Evolutionary conservation across 2,113 vertebrate genomes (phyloP).

Genomic region (Vombatus ursinus): DNA sequence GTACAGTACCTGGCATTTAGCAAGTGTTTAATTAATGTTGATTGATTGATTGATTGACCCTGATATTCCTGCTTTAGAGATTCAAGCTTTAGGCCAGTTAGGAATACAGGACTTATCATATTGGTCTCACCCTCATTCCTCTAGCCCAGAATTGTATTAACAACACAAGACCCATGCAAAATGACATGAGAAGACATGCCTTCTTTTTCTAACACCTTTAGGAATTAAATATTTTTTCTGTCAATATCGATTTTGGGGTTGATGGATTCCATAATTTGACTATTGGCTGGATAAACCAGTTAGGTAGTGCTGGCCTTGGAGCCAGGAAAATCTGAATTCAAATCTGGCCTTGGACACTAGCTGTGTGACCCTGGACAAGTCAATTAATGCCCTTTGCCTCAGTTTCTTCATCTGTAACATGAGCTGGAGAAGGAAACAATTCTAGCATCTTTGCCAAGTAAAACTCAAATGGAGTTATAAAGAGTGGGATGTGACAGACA

Average conservation of each 20-base stretch:
- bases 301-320: neutral
- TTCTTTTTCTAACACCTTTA: neutral
- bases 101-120: neutral
- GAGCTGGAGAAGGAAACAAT: neutral
- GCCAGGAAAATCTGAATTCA: neutral
- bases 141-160: neutral
- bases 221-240: neutral
- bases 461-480: neutral
- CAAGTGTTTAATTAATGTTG: too few relatives aligned
- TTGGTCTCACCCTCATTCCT: neutral
- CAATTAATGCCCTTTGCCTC: neutral
- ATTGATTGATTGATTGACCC: too few relatives aligned
- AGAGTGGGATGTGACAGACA: neutral
- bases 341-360: neutral
- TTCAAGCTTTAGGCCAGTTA: too few relatives aligned
- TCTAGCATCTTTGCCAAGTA: neutral
- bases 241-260: neutral
- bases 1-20: too few relatives aligned
- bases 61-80: too few relatives aligned
- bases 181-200: neutral
- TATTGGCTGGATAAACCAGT: neutral
- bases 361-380: neutral
- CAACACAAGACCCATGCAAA: neutral
- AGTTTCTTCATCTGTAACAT: neutral
- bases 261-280: neutral